A percentile compares a stretch with the other conserved stretches of the same genome.
Conservation (phyloP, 2,113 vertebrate genomes). For the Bufo gargarizans region DNA sequence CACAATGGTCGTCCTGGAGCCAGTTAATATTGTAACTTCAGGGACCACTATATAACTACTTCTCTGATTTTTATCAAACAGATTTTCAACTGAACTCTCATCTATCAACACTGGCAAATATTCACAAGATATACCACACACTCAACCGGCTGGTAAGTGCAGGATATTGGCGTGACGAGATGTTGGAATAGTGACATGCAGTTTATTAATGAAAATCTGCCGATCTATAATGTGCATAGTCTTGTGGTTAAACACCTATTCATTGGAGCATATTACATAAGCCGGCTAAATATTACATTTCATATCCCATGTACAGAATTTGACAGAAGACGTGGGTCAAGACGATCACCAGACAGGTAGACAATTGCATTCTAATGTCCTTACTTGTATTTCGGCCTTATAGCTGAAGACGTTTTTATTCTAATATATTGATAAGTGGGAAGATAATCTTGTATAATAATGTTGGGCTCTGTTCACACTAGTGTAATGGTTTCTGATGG, state of each 20-base stretch:
- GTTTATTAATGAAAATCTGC: not conserved
- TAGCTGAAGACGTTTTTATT: no score
- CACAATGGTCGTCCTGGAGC: no score
- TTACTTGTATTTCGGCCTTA: no score
- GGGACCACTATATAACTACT: slow-evolving; percentile 38
- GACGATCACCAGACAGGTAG: slow-evolving; percentile 94
- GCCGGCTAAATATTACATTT: not conserved
- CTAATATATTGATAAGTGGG: no score
- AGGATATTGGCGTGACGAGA: not conserved
- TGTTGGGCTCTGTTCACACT: not conserved
- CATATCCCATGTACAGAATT: slow-evolving; percentile 76
- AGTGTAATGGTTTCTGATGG: not conserved
- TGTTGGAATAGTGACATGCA: not conserved
- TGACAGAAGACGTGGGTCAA: slow-evolving; percentile 95
- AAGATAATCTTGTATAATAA: not conserved
- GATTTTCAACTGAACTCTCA: slow-evolving; percentile 99
- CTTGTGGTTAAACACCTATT: no score
- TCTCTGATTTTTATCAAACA: slow-evolving; percentile 59
- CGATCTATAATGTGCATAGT: not conserved
- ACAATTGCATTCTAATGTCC: not conserved
- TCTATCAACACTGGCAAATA: slow-evolving; percentile 97
- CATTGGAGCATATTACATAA: no score
- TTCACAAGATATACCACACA: slow-evolving; percentile 99
- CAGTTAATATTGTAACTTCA: not conserved
- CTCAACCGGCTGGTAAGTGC: slow-evolving; percentile 93